Evolutionary conservation across 2,888 invertebrate genomes (phyloP).

Genomic region (Maniola hyperantus): DNA sequence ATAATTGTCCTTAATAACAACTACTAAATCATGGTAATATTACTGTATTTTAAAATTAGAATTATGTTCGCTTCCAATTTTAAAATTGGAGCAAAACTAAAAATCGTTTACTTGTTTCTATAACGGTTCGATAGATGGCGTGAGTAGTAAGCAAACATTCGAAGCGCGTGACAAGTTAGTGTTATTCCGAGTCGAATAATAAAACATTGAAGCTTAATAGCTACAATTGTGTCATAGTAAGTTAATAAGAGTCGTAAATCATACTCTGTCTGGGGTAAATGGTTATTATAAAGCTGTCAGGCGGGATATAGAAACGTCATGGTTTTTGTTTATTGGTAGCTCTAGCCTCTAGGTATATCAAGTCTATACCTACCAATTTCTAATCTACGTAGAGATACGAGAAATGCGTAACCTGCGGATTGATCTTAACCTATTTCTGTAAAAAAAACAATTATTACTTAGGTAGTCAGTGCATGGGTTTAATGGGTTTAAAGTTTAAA

Average conservation of each 20-base stretch:
- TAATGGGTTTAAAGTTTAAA: too few species aligned
- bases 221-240: slow-evolving; percentile 33
- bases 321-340: slow-evolving; percentile 30
- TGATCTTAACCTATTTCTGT: too few species aligned
- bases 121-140: slow-evolving; percentile 50
- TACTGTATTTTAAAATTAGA: not conserved
- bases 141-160: slow-evolving; percentile 37
- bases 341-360: not conserved
- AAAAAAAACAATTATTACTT: too few species aligned
- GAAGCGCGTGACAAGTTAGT: slow-evolving; percentile 14
- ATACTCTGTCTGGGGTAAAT: slow-evolving; percentile 23
- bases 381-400: too few species aligned
- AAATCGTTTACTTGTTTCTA: not conserved
- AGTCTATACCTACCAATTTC: too few species aligned
- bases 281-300: slow-evolving; percentile 32
- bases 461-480: too few species aligned
- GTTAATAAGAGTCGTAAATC: slow-evolving; percentile 41
- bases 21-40: not conserved
- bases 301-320: slow-evolving; percentile 31
- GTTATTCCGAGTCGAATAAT: slow-evolving; percentile 14
- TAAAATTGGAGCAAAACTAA: not conserved
- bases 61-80: not conserved
- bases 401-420: too few species aligned
- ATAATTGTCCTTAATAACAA: not conserved
- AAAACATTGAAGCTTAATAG: slow-evolving; percentile 27